Evolutionary conservation across 1,140 invertebrate genomes (phyloP).

Genomic region (Orussus abietinus): DNA sequence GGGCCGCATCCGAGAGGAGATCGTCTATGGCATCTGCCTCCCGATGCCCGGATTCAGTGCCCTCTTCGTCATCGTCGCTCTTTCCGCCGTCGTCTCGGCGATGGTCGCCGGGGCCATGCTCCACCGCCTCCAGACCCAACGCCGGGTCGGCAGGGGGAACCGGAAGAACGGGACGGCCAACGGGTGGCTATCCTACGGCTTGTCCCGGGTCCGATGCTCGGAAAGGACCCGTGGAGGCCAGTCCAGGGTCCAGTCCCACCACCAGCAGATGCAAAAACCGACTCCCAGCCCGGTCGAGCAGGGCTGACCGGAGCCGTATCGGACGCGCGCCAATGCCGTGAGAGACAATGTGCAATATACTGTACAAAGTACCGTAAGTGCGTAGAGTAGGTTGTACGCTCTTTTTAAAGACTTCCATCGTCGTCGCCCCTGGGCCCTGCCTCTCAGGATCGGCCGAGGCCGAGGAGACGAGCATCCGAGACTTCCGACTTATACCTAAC

Average conservation of each 20-base stretch:
- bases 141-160: conserved; percentile 56
- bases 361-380: conserved; percentile 52
- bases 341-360: conserved; percentile 50
- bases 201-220: conserved; percentile 57
- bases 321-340: conserved; percentile 16
- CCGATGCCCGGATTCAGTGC: conserved; percentile 84
- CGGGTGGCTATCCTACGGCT: conserved; percentile 69
- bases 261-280: background rate
- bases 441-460: too few relatives aligned
- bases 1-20: conserved; percentile 79
- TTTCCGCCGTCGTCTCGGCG: conserved; percentile 78
- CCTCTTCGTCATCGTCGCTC: conserved; percentile 79
- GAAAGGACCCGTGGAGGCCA: too few relatives aligned
- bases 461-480: background rate
- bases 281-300: conserved; percentile 30
- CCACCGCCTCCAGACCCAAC: conserved; percentile 71
- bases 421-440: too few relatives aligned
- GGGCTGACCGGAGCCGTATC: conserved; percentile 24
- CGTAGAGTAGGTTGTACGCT: conserved; percentile 20
- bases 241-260: too few relatives aligned
- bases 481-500: too few relatives aligned
- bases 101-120: conserved; percentile 72
- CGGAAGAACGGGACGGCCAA: conserved; percentile 55
- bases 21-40: conserved; percentile 88
- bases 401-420: background rate